Evolutionary conservation across 2,113 vertebrate species (phyloP), one percentile per base, ranked within the genome.

Genomic region (Ictalurus furcatus): DNA sequence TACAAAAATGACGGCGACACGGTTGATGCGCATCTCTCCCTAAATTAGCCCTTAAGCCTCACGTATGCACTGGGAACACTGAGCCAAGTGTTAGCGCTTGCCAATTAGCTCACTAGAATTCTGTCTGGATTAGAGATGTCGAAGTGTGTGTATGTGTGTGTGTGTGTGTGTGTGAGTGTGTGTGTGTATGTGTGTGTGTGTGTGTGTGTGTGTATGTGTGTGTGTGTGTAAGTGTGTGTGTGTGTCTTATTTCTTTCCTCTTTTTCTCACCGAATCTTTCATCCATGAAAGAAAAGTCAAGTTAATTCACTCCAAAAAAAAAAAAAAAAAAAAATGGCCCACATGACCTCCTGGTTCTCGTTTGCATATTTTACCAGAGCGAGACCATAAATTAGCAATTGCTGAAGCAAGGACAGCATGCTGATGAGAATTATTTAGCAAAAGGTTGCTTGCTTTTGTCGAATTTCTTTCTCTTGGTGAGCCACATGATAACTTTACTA

Each of bases 1-100:
- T 88, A 92, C 90, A 91, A 92, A 93, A 85, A 92, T 86, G 87
- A 91, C 88, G 88, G 93, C 89, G 92, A 95, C 93, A 93, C 92
- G 91, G 89, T 90, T 93, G 92, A 95, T 91, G 93, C 86, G 91
- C 92, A 89, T 87, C 80, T 87, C 90, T 90, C 88, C 92, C 92
- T 93, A 92, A 94, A 92, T 92, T 92, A 92, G 87, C 93, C 88
- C 90, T 92, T 92, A 92, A 92, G 86, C 90, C 80, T 90, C 89
- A 84, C 91, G 93, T 91, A 92, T 92, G 90, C 90, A 90, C 89
- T 84, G 94, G 88, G 93, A 90, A 90, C 88, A 92, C 89, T 81
- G 87, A 93, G 94, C 93, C 91, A 92, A 89, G 92, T 92, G 93
- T 93, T 93, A 86, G 89, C 78, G 28, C 87, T 89, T 74, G 84